phyloP scores from a whole-genome alignment of 1,140 invertebrate species.

The Vanessa atalanta region DNA sequence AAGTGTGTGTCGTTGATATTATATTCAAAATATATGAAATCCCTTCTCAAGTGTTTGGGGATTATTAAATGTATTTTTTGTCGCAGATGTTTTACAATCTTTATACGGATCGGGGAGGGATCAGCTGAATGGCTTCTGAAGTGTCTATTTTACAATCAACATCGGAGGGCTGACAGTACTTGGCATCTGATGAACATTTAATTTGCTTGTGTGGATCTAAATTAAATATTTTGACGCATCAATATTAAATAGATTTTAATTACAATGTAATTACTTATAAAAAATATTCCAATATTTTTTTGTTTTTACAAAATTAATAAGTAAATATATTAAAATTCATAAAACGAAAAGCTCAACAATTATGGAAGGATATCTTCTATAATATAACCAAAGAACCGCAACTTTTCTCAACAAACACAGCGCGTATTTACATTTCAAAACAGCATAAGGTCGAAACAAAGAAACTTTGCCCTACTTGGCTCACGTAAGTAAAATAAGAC shows the following conservation, averaged over 20 bases:
- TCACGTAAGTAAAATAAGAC: slow-evolving; percentile 38
- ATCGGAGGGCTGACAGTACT: slow-evolving; percentile 29
- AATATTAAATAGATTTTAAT: too few relatives aligned
- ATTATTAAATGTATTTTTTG: slow-evolving; percentile 50
- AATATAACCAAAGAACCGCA: slow-evolving; percentile 11
- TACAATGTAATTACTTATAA: too few relatives aligned
- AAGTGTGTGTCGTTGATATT: slow-evolving; percentile 35
- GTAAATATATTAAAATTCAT: neutral
- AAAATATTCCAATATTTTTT: too few relatives aligned
- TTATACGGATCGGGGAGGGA: slow-evolving; percentile 32
- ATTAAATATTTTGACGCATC: neutral
- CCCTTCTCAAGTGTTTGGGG: slow-evolving; percentile 47
- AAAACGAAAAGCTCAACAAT: neutral
- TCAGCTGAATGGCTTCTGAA: slow-evolving; percentile 40
- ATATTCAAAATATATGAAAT: slow-evolving; percentile 49
- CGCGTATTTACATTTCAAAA: slow-evolving; percentile 40
- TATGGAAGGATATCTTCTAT: slow-evolving; percentile 1
- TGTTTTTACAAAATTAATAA: neutral
- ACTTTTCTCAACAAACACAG: slow-evolving; percentile 20
- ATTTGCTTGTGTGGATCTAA: neutral
- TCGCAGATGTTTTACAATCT: slow-evolving; percentile 44
- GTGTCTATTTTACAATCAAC: slow-evolving; percentile 38
- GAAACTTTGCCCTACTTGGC: slow-evolving; percentile 37
- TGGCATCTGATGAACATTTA: slow-evolving; percentile 14
- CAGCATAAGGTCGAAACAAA: slow-evolving; percentile 38